Conservation (phyloP, 2,888 invertebrate genomes). For the Teleiodes luculella region DNA sequence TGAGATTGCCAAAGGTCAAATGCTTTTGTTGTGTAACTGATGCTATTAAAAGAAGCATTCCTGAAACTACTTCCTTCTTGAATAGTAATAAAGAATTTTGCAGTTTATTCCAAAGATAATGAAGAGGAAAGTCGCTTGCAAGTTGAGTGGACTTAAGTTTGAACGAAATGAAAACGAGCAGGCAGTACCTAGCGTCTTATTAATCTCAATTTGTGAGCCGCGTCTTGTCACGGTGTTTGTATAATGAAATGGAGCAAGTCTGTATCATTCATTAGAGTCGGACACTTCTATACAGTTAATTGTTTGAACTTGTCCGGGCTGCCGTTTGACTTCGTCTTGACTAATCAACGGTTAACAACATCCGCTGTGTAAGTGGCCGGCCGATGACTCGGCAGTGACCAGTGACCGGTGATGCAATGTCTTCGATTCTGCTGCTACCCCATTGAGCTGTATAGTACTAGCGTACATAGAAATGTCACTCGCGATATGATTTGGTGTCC, state of each 20-base stretch:
- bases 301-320: constrained; percentile 74
- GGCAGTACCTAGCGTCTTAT: constrained; percentile 53
- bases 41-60: constrained; percentile 32
- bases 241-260: constrained; percentile 70
- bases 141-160: constrained; percentile 2
- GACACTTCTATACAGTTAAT: constrained; percentile 77
- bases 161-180: constrained; percentile 21
- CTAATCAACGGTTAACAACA: constrained; percentile 77
- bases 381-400: constrained; percentile 65
- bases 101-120: constrained; percentile 9
- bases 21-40: constrained; percentile 44
- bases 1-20: constrained; percentile 50
- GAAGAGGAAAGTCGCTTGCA: constrained; percentile 24
- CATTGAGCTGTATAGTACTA: too few relatives aligned
- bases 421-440: constrained; percentile 43
- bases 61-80: constrained; percentile 25
- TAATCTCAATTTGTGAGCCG: constrained; percentile 74
- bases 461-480: too few relatives aligned
- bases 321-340: constrained; percentile 72
- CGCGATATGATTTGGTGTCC: too few relatives aligned
- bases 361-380: constrained; percentile 68
- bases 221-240: constrained; percentile 74
- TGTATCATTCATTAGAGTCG: constrained; percentile 76
- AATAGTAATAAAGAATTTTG: neutral
- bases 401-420: constrained; percentile 68